Base-by-base conservation (phyloP, 2,113 vertebrate genomes). In the Heteronetta atricapilla region DNA sequence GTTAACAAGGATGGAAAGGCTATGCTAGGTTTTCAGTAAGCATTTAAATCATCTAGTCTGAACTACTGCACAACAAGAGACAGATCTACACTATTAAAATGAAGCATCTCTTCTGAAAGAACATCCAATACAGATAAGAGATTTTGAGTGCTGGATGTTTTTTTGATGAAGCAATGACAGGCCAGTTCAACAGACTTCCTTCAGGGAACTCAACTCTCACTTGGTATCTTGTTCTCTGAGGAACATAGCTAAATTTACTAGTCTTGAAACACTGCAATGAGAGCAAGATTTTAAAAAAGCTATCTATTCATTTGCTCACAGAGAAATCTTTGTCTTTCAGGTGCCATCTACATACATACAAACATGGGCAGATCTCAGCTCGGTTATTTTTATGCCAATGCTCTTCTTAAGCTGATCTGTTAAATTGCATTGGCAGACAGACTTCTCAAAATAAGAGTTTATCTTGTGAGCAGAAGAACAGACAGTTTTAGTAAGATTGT, bases 351-450 rank as follows among this genome's bases (percentile, higher is more conserved):
- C 68, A 88, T 60, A 70, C 52, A 78, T 82, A n/a, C 33, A 63
- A 78, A 90, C 22, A 82, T 33, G 77, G 77, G 67, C 23, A 89
- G 62, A 93, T 59, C 73, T 85, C 86, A 73, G 42, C 1, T 3
- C 85, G 53, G n/a, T 87, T 88, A 73, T 82, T 93, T 89, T 96
- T 44, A 76, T 69, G 84, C 31, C 72, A 90, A 15, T 18, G 42
- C 75, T 92, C 81, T 90, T 85, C 81, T 85, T 55, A 91, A 66
- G 17, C 8, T 92, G 89, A 89, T 60, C 94, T 25, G 66, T 11
- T 69, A 78, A 87, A 91, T 62, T 94, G n/a, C 22, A 46, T 55
- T 85, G 68, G 64, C 83, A 91, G 79, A 83, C 29, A 3, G 29
- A 28, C 20, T 82, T 59, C 29, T 64, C 20, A 82, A 70, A 82